A percentile compares a stretch with the other conserved stretches of the same genome.
Evolutionary conservation across 2,113 vertebrate genomes (phyloP).

Genomic region (Felis chaus): DNA sequence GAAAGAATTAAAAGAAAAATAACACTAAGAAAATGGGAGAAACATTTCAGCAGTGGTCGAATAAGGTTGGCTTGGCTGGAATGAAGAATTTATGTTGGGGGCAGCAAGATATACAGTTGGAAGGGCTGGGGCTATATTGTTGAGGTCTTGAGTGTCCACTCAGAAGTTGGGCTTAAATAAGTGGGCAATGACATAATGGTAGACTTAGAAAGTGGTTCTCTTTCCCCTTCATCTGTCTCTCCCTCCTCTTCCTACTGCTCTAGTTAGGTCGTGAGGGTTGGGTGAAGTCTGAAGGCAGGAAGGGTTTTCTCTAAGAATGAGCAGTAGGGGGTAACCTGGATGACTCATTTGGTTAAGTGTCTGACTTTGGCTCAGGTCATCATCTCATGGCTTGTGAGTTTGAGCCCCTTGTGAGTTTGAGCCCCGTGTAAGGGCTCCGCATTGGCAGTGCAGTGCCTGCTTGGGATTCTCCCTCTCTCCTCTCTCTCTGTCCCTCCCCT

Average conservation of each 20-base stretch:
- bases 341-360: too few species aligned
- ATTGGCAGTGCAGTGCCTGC: too few species aligned
- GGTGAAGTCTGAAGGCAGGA: background rate
- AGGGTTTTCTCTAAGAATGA: background rate
- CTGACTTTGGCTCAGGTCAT: too few species aligned
- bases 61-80: background rate
- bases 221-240: background rate
- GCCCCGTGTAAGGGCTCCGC: too few species aligned
- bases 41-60: background rate
- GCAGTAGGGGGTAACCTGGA: background rate
- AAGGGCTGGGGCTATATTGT: background rate
- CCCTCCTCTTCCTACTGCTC: background rate
- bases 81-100: background rate
- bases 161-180: background rate
- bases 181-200: too few species aligned
- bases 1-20: constrained; percentile 41
- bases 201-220: background rate
- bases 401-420: too few species aligned
- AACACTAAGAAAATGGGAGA: constrained; percentile 6
- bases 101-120: background rate
- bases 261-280: rapidly evolving
- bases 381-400: too few species aligned
- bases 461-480: too few species aligned
- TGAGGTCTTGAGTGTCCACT: background rate
- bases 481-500: too few species aligned